These are phyloP conservation scores for Motacilla alba DNA, from an alignment of 2,113 vertebrate genomes.

Conservation along the genomic window DNA sequence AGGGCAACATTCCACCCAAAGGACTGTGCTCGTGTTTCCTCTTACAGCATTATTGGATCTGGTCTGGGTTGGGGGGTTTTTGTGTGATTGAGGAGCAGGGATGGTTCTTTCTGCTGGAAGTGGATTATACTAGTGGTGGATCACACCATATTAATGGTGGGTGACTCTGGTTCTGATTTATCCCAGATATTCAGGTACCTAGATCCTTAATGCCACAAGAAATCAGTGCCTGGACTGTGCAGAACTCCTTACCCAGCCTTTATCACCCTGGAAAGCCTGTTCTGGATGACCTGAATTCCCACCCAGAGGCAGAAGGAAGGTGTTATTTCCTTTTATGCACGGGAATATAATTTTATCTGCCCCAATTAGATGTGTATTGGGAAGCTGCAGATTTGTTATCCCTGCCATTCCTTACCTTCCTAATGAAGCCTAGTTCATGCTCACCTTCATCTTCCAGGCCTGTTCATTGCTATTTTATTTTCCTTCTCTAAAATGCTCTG, in stretches of 20 bases:
- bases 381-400: neutral
- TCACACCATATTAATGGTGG: neutral
- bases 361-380: neutral
- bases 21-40: neutral
- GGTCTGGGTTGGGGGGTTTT: neutral
- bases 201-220: neutral
- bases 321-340: neutral
- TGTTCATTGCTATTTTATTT: conserved; percentile 12
- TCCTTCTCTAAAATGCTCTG: neutral
- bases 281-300: neutral
- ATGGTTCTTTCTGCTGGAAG: neutral
- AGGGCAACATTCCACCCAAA: rapidly evolving
- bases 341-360: neutral
- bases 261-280: rapidly evolving
- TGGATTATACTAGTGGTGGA: neutral
- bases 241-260: neutral
- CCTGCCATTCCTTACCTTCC: neutral
- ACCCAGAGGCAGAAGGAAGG: neutral
- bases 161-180: neutral
- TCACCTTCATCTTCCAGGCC: neutral
- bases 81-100: no score
- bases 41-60: neutral
- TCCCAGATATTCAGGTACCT: neutral
- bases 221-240: neutral
- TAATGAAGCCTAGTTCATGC: neutral